phyloP scores from a whole-genome alignment of 1,140 invertebrate species.

The Lordiphosa stackelbergi region DNA sequence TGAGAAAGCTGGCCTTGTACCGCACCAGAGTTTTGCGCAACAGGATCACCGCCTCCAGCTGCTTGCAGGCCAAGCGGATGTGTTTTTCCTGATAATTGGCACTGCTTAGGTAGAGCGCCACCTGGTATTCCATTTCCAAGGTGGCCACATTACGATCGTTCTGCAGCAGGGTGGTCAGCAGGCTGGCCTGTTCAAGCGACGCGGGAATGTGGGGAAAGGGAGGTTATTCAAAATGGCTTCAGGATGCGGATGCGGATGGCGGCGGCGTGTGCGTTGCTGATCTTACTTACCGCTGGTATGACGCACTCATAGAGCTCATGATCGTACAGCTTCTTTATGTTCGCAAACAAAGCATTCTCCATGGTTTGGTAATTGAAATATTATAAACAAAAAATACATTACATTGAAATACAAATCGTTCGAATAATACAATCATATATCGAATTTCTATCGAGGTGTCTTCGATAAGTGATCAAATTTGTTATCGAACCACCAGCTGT shows the following conservation, averaged over 20 bases:
- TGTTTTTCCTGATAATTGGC: conserved; percentile 53
- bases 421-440: too few species aligned
- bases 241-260: not conserved
- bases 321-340: conserved; percentile 69
- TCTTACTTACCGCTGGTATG: conserved; percentile 50
- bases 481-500: too few species aligned
- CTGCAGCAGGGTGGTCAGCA: conserved; percentile 52
- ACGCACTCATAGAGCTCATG: conserved; percentile 65
- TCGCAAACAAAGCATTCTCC: conserved; percentile 61
- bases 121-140: conserved; percentile 64
- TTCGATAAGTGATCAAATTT: too few species aligned
- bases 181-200: conserved; percentile 37
- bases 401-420: too few species aligned
- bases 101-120: conserved; percentile 49
- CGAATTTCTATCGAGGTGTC: too few species aligned
- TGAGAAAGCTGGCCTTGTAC: conserved; percentile 46
- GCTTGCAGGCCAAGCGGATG: conserved; percentile 36
- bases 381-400: too few species aligned
- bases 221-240: not conserved
- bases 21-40: conserved; percentile 50
- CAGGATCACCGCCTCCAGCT: conserved; percentile 43
- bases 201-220: not conserved
- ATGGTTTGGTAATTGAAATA: conserved; percentile 5
- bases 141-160: conserved; percentile 66
- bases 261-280: not conserved